Conservation (phyloP, 1,140 invertebrate genomes). For the Cyclina sinensis region DNA sequence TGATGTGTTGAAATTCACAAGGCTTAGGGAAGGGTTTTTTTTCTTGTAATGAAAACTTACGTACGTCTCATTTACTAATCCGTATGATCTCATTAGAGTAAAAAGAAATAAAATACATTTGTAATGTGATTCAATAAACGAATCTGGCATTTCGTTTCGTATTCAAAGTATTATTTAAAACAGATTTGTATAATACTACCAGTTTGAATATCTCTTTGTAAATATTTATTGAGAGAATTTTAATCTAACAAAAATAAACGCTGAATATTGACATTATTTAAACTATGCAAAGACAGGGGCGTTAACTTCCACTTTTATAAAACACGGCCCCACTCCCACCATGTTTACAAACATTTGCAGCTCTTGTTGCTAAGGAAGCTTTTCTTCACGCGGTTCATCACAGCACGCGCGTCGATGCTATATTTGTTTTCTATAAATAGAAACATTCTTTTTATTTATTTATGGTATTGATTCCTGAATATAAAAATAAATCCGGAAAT, state of each 20-base stretch:
- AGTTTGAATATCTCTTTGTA: not conserved
- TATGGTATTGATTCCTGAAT: not conserved
- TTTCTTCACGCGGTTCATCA: not conserved
- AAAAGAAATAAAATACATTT: too few species aligned
- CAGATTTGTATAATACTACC: too few species aligned
- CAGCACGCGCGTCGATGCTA: too few species aligned
- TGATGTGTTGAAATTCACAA: too few species aligned
- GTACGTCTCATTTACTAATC: too few species aligned
- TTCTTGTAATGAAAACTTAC: too few species aligned
- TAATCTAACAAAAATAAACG: not conserved
- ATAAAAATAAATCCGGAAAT: not conserved
- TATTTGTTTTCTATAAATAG: not conserved
- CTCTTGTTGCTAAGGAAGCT: not conserved
- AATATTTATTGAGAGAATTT: not conserved
- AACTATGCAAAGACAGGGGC: not conserved
- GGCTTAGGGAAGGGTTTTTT: too few species aligned
- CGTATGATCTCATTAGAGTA: too few species aligned
- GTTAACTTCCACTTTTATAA: not conserved
- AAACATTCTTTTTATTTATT: not conserved
- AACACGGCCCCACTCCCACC: not conserved
- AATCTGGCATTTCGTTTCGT: too few species aligned
- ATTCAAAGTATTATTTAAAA: too few species aligned
- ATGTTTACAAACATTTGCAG: not conserved
- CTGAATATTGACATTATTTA: not conserved
- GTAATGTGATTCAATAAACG: too few species aligned